Base-by-base conservation (phyloP, 2,888 invertebrate species). In the Limnephilus rhombicus region DNA sequence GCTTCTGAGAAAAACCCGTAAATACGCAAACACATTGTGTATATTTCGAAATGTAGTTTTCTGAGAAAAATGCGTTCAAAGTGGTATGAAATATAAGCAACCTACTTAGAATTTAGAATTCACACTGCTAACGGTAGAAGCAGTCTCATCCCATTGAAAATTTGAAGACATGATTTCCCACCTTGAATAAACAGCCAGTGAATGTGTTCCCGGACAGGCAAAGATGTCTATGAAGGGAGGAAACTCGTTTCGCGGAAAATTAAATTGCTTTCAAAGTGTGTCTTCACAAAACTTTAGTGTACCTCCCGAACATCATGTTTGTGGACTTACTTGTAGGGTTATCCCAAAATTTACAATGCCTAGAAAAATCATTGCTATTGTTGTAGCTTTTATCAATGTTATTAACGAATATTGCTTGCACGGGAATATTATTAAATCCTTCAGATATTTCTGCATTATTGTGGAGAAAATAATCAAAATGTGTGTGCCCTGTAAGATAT, bases 171-270 rank as follows among this genome's bases (percentile, higher is more conserved):
- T 68, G 68, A 68, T 68, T 68, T 68, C 24, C 68, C 24, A 68
- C 68, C 68, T 68, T 68, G 68, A 68, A 68, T 68, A 68, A 68
- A 68, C 68, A 68, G 68, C 68, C 68, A 68, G 68, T 68, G 68
- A 68, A 68, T 68, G n/a, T 68, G 68, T 68, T 68, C 24, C 68
- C 68, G n/a, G 37, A 34, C 31, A 82, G 82, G 31, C 34, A 82
- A 34, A 34, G 82, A 82, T 31, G 83, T 34, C 24, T 41, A 83
- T 34, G 83, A 37, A 83, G 83, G 34, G 83, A 83, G 34, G 83
- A 83, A 18, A 37, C 83, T 41, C 83, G 83, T 83, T 83, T 15
- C 37, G 37, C 24, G 83, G 83, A 83, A 83, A 83, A 83, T 83
- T 37, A 83, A 83, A 83, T 83, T 83, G 83, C 83, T 83, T 34